A percentile compares a stretch with the other conserved stretches of the same genome.
Evolutionary conservation across 37 sponge, comb jelly and placozoan genomes (phyloP).

Genomic region (Ephydatia muelleri): DNA sequence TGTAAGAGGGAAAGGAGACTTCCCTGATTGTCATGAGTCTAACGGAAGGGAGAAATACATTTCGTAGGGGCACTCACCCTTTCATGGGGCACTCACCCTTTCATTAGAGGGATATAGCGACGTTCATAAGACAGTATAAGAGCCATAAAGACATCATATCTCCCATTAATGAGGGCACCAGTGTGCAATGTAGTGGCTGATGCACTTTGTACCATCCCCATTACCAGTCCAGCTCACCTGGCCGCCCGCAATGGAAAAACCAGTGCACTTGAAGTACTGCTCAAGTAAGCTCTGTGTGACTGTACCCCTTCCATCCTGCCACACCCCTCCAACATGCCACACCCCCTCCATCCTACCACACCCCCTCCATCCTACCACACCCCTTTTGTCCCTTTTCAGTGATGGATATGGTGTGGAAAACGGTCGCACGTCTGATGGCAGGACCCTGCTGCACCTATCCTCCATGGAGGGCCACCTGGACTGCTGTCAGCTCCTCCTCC

Average conservation of each 20-base stretch:
- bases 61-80: no score
- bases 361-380: neutral
- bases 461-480: constrained; percentile 41
- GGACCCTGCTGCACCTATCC: constrained; percentile 58
- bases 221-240: constrained; percentile 44
- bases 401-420: constrained; percentile 27
- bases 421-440: constrained; percentile 24
- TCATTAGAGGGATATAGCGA: no score
- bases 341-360: neutral
- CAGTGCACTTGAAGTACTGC: constrained; percentile 9
- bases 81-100: no score
- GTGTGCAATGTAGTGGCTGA: no score
- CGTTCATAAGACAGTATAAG: no score
- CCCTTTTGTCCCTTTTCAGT: constrained; percentile 2
- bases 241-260: constrained; percentile 41
- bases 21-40: neutral
- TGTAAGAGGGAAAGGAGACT: neutral
- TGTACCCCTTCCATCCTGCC: neutral
- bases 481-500: constrained; percentile 55
- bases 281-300: constrained; percentile 34
- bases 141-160: no score
- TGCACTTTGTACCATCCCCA: neutral
- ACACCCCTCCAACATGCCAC: neutral
- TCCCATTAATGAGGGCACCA: neutral
- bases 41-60: neutral